Evolutionary conservation across 2,113 vertebrate species (phyloP), one percentile per base, ranked within the genome.

Genomic region (Pedionomus torquatus): DNA sequence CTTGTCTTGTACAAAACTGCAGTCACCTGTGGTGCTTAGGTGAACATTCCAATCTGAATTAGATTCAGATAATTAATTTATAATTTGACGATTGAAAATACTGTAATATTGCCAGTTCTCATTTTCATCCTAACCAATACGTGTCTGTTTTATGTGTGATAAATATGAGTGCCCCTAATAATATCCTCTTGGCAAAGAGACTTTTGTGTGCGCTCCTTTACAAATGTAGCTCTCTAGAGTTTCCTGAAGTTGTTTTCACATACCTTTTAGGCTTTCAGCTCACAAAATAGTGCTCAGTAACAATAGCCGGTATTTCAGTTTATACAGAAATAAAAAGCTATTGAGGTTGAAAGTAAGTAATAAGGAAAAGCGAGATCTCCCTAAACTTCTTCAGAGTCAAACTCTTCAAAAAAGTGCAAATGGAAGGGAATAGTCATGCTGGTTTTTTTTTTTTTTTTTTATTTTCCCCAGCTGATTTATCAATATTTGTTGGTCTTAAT

Each of bases 391-490:
- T 76, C 37, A 25, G 14, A 64, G 55, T 66, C 37, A 58, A n/a
- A 25, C n/a, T 46, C n/a, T 46, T 72, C 44, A 52, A 16, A n/a
- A 14, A 69, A 70, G 16, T 52, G 12, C 35, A 57, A 83, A 68
- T 58, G n/a, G 10, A 74, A 79, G 30, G 31, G 21, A 83, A 39
- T 18, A 15, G 2, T 55, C 24, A 13, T 0, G 4, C 2, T 0
- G 26, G 15, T 26, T 52, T 8, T 61, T 64, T 79, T 81, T 66
- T 49, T n/a, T n/a, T n/a, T n/a, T n/a, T n/a, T n/a, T n/a, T n/a
- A n/a, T n/a, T n/a, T 41, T 13, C 41, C 41, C 41, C 15, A 35
- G 26, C 31, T 60, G 20, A 31, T 76, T 16, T 61, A 0, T 71
- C 33, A 64, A 7, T 60, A 39, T 44, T 79, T 82, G 11, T 65